Evolutionary conservation across 2,888 invertebrate species (phyloP).

Genomic region (Catocala fraxini): DNA sequence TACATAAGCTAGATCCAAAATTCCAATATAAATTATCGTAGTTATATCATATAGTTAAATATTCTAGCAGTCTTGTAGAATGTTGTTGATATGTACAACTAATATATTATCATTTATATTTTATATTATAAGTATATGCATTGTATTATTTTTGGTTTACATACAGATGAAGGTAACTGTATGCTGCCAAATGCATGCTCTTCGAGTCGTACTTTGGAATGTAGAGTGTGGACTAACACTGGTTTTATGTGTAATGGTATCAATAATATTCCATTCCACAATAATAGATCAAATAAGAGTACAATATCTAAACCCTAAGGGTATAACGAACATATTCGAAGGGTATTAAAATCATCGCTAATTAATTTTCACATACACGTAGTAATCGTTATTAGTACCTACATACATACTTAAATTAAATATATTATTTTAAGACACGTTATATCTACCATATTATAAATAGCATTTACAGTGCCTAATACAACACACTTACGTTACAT

Average conservation of each 20-base stretch:
- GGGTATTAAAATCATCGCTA: constrained; percentile 24
- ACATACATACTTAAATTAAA: neutral
- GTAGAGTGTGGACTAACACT: constrained; percentile 58
- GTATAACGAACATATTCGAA: constrained; percentile 21
- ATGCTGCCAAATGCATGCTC: constrained; percentile 74
- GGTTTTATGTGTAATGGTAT: constrained; percentile 48
- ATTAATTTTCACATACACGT: constrained; percentile 14
- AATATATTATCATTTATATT: constrained; percentile 8
- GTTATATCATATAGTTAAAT: neutral
- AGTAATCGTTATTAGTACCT: constrained; percentile 8
- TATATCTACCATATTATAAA: too few relatives aligned
- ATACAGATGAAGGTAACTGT: constrained; percentile 68
- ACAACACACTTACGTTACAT: too few relatives aligned
- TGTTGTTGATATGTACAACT: constrained; percentile 7
- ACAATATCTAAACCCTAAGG: constrained; percentile 8
- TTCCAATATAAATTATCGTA: too few relatives aligned
- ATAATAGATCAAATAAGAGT: constrained; percentile 23
- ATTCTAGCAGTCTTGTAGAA: constrained; percentile 16
- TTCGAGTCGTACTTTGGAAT: constrained; percentile 58
- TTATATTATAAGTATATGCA: constrained; percentile 31
- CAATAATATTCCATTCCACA: constrained; percentile 34
- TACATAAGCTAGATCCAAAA: neutral
- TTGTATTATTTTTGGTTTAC: constrained; percentile 55
- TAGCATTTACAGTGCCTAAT: too few relatives aligned
- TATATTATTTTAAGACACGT: too few relatives aligned